These are phyloP conservation scores for Apantesis nais DNA, from an alignment of 2,888 invertebrate species.

Conservation along the genomic window DNA sequence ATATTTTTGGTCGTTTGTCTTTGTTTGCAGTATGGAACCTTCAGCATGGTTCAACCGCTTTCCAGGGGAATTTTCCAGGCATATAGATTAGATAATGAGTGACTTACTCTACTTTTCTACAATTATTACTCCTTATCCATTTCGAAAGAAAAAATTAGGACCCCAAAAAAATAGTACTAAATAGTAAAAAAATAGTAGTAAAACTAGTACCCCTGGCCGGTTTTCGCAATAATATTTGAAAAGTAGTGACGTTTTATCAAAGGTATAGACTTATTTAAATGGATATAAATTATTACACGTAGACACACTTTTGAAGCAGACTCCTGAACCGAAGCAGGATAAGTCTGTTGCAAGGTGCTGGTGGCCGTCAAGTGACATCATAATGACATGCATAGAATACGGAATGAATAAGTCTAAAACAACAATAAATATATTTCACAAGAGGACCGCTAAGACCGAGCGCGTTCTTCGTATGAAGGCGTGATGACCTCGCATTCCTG, in stretches of 20 bases:
- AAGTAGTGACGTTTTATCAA: background rate
- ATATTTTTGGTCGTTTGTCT: background rate
- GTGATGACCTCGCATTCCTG: slow-evolving; percentile 84
- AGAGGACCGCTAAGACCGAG: slow-evolving; percentile 73
- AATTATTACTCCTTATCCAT: background rate
- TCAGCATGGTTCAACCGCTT: background rate
- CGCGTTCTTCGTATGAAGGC: slow-evolving; percentile 72
- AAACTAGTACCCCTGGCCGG: background rate
- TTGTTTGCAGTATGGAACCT: background rate
- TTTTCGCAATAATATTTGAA: background rate
- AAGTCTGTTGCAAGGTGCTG: slow-evolving; percentile 57
- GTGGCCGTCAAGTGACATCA: slow-evolving; percentile 63
- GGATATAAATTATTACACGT: slow-evolving; percentile 19
- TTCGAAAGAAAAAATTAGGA: background rate
- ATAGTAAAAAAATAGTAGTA: no score
- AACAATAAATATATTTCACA: slow-evolving; percentile 73
- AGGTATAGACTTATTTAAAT: background rate
- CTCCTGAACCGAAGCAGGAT: slow-evolving; percentile 39
- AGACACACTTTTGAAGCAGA: slow-evolving; percentile 38
- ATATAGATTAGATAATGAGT: background rate
- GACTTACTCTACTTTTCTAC: background rate
- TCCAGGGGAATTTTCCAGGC: background rate
- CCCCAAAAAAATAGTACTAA: background rate
- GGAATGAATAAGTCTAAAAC: slow-evolving; percentile 69
- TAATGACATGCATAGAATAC: slow-evolving; percentile 73